A percentile compares a stretch with the other conserved stretches of the same genome.
Evolutionary conservation across 1,140 invertebrate species (phyloP).

Genomic region (Druon quercuslanigerum): DNA sequence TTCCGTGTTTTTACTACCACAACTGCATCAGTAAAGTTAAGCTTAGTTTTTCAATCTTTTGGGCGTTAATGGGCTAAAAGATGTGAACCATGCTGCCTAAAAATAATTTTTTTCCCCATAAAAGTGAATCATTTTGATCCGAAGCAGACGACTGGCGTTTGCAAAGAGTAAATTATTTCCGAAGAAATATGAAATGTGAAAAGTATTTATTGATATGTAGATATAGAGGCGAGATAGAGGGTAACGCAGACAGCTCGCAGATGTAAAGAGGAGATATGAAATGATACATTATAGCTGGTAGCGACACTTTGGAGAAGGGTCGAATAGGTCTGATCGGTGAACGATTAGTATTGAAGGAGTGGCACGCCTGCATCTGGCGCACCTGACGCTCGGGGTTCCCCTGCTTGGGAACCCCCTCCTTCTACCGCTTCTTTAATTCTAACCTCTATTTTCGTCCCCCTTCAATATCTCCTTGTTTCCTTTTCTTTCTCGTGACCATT

Average conservation of each 20-base stretch:
- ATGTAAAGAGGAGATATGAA: slow-evolving; percentile 22
- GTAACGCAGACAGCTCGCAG: slow-evolving; percentile 4
- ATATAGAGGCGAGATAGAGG: background rate
- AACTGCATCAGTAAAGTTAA: no score
- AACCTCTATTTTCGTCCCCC: slow-evolving; percentile 52
- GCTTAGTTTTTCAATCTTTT: no score
- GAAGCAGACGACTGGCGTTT: no score
- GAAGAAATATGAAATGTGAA: background rate
- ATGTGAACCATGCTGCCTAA: no score
- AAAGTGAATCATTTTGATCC: no score
- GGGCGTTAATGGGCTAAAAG: no score
- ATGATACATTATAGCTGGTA: slow-evolving; percentile 25
- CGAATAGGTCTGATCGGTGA: slow-evolving; percentile 67
- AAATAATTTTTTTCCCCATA: no score
- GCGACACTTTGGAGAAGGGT: slow-evolving; percentile 48
- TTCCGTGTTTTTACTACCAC: no score
- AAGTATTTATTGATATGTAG: slow-evolving; percentile 11
- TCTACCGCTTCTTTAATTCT: slow-evolving; percentile 55
- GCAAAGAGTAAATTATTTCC: no score
- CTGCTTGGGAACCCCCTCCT: slow-evolving; percentile 48
- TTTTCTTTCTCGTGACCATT: slow-evolving; percentile 52
- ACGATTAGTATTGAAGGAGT: slow-evolving; percentile 71
- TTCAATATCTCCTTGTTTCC: slow-evolving; percentile 36
- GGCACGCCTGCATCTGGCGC: slow-evolving; percentile 70
- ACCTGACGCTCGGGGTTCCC: slow-evolving; percentile 69